These are phyloP conservation scores for Caenorhabditis doughertyi DNA, from an alignment of 2,888 invertebrate species.

Conservation along the genomic window DNA sequence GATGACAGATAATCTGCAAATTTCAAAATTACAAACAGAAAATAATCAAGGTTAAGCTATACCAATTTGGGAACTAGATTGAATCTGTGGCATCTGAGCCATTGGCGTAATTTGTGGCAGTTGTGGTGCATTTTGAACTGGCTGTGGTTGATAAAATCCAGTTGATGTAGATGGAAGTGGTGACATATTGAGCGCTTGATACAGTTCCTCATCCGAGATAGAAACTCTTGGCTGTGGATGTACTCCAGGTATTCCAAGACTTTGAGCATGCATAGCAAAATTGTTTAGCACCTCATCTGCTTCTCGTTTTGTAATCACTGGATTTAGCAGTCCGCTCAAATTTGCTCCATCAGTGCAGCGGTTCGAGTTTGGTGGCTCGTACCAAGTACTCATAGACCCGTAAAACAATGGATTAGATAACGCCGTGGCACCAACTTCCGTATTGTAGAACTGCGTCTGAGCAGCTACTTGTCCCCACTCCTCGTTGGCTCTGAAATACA, in stretches of 20 bases:
- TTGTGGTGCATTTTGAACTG: too few species aligned
- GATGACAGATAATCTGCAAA: constrained; percentile 44
- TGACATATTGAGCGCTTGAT: constrained; percentile 55
- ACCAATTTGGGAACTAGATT: constrained; percentile 3
- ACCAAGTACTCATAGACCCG: constrained; percentile 51
- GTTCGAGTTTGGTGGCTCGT: constrained; percentile 12
- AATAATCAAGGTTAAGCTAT: neutral
- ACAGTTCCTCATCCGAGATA: constrained; percentile 58
- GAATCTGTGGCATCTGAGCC: constrained; percentile 4
- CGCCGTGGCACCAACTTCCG: constrained; percentile 38
- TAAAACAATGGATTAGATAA: constrained; percentile 38
- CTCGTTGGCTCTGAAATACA: constrained; percentile 48
- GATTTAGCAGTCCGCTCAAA: neutral
- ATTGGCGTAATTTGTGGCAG: constrained; percentile 6
- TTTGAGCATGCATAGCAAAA: neutral
- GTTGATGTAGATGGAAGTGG: constrained; percentile 18
- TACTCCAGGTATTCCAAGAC: too few species aligned
- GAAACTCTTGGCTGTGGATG: constrained; percentile 54
- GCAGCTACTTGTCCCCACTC: constrained; percentile 30
- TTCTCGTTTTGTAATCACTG: neutral
- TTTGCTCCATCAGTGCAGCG: neutral
- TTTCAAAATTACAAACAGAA: neutral
- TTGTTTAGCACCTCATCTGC: too few species aligned
- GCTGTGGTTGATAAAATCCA: neutral
- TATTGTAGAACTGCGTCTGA: constrained; percentile 34